Evolutionary conservation across 2,888 invertebrate genomes (phyloP).

Genomic region (Lissonota sp.): DNA sequence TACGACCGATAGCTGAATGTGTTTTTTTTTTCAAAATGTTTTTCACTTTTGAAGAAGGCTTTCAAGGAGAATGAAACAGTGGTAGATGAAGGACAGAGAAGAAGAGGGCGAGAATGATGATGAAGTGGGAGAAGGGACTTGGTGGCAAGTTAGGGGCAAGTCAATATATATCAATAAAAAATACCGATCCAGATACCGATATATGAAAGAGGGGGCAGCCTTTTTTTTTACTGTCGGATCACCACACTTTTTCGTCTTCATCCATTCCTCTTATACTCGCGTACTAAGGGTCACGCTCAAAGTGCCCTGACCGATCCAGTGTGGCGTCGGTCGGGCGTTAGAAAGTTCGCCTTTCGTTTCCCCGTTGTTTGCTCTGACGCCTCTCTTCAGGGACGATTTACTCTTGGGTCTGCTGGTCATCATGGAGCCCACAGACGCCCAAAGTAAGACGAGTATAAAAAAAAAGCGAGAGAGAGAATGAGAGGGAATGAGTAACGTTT

Average conservation of each 20-base stretch:
- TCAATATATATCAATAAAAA: conserved; percentile 11
- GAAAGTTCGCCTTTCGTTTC: conserved; percentile 71
- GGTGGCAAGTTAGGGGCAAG: conserved; percentile 15
- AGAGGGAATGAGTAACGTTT: background rate
- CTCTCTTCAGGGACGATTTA: conserved; percentile 65
- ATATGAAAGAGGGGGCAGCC: conserved; percentile 1
- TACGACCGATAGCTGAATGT: background rate
- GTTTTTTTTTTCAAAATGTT: conserved; percentile 12
- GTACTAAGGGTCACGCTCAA: conserved; percentile 26
- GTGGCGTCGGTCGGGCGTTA: conserved; percentile 69
- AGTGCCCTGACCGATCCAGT: conserved; percentile 37
- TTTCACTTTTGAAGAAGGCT: conserved; percentile 17
- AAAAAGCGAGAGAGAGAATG: background rate
- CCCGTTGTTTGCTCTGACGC: conserved; percentile 77
- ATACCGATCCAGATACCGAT: background rate
- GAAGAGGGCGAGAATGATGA: background rate
- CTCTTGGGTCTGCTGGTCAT: conserved; percentile 52
- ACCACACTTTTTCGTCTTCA: conserved; percentile 13
- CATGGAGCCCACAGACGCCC: conserved; percentile 32
- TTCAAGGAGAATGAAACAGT: too few species aligned
- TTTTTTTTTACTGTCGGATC: background rate
- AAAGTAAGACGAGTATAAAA: background rate
- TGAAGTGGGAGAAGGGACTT: conserved; percentile 8
- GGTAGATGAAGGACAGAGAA: conserved; percentile 1
- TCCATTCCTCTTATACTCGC: conserved; percentile 4